A percentile compares a stretch with the other conserved stretches of the same genome.
Evolutionary conservation across 2,888 invertebrate genomes (phyloP).

Genomic region (Stenurella melanura): DNA sequence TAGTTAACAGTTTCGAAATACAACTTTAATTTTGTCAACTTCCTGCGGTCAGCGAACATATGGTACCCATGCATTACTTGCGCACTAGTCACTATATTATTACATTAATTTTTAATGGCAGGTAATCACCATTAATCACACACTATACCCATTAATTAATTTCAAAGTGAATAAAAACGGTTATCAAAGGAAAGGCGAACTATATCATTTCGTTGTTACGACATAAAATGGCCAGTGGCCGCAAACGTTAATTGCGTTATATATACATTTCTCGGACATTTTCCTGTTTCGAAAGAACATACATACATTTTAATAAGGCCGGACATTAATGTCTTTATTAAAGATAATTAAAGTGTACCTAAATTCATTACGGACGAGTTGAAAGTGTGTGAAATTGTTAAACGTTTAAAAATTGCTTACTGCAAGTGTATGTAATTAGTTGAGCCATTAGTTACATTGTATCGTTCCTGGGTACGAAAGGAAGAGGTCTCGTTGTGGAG

Average conservation of each 20-base stretch:
- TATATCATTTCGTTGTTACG: neutral
- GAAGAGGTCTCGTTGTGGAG: too few species aligned
- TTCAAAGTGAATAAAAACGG: neutral
- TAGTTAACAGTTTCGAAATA: too few species aligned
- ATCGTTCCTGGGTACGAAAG: too few species aligned
- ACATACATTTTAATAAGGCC: neutral
- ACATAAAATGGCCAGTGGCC: neutral
- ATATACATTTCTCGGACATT: neutral
- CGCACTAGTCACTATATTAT: neutral
- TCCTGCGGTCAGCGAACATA: neutral
- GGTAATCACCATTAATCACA: neutral
- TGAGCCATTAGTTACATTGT: too few species aligned
- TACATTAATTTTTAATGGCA: neutral
- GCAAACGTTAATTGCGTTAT: neutral
- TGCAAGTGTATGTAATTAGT: neutral
- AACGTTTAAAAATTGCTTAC: neutral
- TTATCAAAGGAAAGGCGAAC: neutral
- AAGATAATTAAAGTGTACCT: neutral
- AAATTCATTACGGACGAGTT: slow-evolving; percentile 1
- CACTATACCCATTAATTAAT: neutral
- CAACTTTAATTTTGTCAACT: neutral
- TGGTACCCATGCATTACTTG: neutral
- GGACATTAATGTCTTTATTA: neutral
- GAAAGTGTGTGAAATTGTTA: neutral
- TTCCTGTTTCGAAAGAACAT: neutral